phyloP scores from a whole-genome alignment of 1,140 invertebrate species.

The Centruroides vittatus region DNA sequence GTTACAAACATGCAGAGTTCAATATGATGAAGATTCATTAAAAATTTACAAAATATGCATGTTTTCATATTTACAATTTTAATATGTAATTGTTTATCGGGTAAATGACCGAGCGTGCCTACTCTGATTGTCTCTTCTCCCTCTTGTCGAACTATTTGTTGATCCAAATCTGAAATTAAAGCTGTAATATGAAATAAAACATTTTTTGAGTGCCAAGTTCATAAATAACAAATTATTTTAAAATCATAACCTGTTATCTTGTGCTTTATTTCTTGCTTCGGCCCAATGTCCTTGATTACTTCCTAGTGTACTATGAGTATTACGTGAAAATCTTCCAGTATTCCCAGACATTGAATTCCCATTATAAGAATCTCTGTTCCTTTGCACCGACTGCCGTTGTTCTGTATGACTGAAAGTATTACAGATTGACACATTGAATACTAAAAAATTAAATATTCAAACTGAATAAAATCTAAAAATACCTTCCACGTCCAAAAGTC shows the following conservation, averaged over 20 bases:
- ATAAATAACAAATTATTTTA: neutral
- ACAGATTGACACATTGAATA: constrained; percentile 1
- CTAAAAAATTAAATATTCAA: neutral
- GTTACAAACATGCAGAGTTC: too few relatives aligned
- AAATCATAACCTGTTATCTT: constrained; percentile 8
- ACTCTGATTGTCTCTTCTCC: constrained; percentile 1
- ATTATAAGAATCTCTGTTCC: constrained; percentile 5
- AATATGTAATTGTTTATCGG: neutral
- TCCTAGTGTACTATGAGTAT: neutral
- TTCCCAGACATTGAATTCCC: constrained; percentile 3
- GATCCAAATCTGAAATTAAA: neutral
- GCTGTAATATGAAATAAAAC: neutral
- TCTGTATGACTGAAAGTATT: constrained; percentile 5
- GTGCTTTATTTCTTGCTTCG: constrained; percentile 8
- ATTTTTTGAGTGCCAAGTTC: neutral
- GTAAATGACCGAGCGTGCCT: constrained; percentile 11
- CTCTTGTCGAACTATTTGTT: neutral
- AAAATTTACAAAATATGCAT: too few relatives aligned
- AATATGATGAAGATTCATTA: too few relatives aligned
- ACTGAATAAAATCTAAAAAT: neutral
- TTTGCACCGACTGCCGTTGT: neutral
- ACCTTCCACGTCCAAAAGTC: neutral
- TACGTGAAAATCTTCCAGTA: neutral
- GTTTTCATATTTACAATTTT: too few relatives aligned
- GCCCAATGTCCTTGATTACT: constrained; percentile 10